Evolutionary conservation across 2,113 vertebrate species (phyloP).

Genomic region (Gopherus flavomarginatus): DNA sequence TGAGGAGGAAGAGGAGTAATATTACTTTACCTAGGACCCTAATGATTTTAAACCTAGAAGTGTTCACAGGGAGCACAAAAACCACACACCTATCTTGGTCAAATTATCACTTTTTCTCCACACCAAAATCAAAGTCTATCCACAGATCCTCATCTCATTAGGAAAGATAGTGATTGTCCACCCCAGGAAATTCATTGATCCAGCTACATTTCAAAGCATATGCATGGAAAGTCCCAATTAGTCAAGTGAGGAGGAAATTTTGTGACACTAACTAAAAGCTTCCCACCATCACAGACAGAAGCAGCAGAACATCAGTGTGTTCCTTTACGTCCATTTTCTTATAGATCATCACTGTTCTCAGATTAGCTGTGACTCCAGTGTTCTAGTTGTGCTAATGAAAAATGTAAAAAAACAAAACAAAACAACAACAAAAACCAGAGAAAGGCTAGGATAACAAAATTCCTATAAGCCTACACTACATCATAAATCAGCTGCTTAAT

Average conservation of each 20-base stretch:
- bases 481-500: neutral
- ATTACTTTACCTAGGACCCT: neutral
- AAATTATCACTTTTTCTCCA: neutral
- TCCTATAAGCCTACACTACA: neutral
- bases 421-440: neutral
- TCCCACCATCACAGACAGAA: neutral
- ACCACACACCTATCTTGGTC: neutral
- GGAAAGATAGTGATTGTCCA: neutral
- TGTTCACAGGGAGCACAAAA: neutral
- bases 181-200: neutral
- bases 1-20: neutral
- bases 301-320: too few relatives aligned
- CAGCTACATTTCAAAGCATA: neutral
- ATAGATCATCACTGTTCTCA: neutral
- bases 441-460: neutral
- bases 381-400: neutral
- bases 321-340: neutral
- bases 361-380: neutral
- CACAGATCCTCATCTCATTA: neutral
- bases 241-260: neutral
- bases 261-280: neutral
- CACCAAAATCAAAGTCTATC: neutral
- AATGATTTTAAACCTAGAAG: neutral
- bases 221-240: neutral
- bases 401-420: neutral